A percentile compares a stretch with the other conserved stretches of the same genome.
Evolutionary conservation across 2,797 vertebrate species (phyloP).

Genomic region (Enteromius thamalakanensis): DNA sequence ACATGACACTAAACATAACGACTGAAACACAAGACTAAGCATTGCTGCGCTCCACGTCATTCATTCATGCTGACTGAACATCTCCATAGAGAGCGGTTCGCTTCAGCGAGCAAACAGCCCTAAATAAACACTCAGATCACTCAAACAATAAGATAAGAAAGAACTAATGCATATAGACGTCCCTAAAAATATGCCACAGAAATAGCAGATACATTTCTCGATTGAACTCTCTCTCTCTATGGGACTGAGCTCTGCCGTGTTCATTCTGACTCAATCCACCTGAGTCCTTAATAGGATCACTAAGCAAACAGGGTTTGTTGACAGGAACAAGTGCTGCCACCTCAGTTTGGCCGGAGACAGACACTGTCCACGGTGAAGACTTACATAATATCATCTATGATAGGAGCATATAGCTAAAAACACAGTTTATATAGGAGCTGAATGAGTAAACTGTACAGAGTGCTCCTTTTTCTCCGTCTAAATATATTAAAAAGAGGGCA

Average conservation of each 20-base stretch:
- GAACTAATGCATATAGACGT: neutral
- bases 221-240: constrained; percentile 2
- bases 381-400: neutral
- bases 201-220: neutral
- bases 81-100: neutral
- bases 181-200: neutral
- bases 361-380: no score
- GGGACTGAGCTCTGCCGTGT: neutral
- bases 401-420: neutral
- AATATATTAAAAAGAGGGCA: neutral
- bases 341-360: neutral
- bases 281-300: constrained; percentile 69
- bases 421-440: neutral
- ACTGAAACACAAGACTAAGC: constrained; percentile 29
- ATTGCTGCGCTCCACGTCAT: constrained; percentile 24
- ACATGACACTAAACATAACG: constrained; percentile 21
- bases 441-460: neutral
- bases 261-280: constrained; percentile 62
- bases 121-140: neutral
- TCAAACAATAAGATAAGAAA: neutral
- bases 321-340: constrained; percentile 37
- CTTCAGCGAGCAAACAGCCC: constrained; percentile 55
- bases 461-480: neutral
- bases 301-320: constrained; percentile 58
- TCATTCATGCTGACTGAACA: constrained; percentile 16